These are phyloP conservation scores for Tenrec ecaudatus DNA, from an alignment of 2,113 vertebrate genomes.

Conservation along the genomic window DNA sequence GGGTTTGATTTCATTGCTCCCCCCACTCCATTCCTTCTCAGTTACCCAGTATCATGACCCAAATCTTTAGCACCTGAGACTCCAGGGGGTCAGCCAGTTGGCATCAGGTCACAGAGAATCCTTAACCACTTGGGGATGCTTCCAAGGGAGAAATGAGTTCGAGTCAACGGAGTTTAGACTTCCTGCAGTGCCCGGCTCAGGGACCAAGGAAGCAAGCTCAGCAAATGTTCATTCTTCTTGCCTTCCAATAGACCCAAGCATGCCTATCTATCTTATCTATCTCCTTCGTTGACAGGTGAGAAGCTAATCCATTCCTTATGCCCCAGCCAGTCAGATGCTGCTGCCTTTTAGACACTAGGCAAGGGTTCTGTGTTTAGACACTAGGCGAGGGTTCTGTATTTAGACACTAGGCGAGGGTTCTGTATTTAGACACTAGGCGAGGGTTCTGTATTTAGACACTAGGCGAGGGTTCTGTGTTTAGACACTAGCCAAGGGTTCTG, in stretches of 20 bases:
- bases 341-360: too few relatives aligned
- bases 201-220: not conserved
- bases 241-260: too few relatives aligned
- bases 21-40: conserved; percentile 54
- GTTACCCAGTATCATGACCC: conserved; percentile 78
- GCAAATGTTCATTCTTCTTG: not conserved
- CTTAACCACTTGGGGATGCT: not conserved
- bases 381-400: too few relatives aligned
- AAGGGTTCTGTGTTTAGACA: not conserved
- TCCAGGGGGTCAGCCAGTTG: not conserved
- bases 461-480: too few relatives aligned
- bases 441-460: too few relatives aligned
- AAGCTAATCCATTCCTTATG: not conserved
- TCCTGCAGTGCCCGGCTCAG: not conserved
- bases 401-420: too few relatives aligned
- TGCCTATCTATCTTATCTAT: not conserved
- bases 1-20: conserved; percentile 62
- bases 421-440: too few relatives aligned
- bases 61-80: conserved; percentile 74
- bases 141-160: not conserved
- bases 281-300: not conserved
- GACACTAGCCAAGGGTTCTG: too few relatives aligned
- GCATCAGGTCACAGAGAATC: conserved; percentile 48
- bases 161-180: conserved; percentile 29
- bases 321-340: not conserved